A percentile compares a stretch with the other conserved stretches of the same genome.
Evolutionary conservation across 2,113 vertebrate genomes (phyloP).

Genomic region (Balaenoptera acutorostrata): DNA sequence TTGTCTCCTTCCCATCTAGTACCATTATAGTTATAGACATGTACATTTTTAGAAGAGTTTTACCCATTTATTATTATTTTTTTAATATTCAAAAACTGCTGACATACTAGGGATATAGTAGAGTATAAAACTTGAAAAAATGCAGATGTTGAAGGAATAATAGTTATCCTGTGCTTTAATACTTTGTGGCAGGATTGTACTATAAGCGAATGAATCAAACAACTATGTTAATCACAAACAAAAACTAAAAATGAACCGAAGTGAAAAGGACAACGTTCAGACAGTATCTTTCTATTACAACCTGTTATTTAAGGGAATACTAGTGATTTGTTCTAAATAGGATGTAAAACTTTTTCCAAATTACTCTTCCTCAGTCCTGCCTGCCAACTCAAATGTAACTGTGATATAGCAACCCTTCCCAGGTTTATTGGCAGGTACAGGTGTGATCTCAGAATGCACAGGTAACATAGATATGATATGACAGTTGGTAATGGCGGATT

Average conservation of each 20-base stretch:
- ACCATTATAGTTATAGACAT: conserved; percentile 64
- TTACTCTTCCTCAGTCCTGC: conserved; percentile 41
- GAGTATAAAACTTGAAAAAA: conserved; percentile 73
- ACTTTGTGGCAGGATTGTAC: conserved; percentile 85
- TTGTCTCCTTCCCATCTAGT: conserved; percentile 25
- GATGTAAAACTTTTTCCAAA: conserved; percentile 18
- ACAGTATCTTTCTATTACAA: conserved; percentile 71
- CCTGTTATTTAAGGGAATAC: conserved; percentile 64
- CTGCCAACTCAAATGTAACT: conserved; percentile 52
- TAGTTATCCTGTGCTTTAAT: conserved; percentile 80
- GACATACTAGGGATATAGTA: conserved; percentile 64
- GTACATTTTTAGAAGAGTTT: conserved; percentile 74
- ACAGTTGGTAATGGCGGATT: conserved; percentile 57
- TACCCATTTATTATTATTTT: conserved; percentile 55
- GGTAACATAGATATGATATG: conserved; percentile 21
- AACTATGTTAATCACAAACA: conserved; percentile 63
- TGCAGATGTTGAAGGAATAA: conserved; percentile 74
- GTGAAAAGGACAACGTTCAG: background rate
- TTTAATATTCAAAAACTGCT: conserved; percentile 66
- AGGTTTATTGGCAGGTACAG: background rate
- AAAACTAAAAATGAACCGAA: too few species aligned
- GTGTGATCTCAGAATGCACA: conserved; percentile 23
- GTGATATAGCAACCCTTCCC: conserved; percentile 46
- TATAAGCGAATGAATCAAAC: conserved; percentile 84
- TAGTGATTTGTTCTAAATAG: conserved; percentile 51